Evolutionary conservation across 2,113 vertebrate species (phyloP), one percentile per base, ranked within the genome.

Genomic region (Paradisaea rubra): DNA sequence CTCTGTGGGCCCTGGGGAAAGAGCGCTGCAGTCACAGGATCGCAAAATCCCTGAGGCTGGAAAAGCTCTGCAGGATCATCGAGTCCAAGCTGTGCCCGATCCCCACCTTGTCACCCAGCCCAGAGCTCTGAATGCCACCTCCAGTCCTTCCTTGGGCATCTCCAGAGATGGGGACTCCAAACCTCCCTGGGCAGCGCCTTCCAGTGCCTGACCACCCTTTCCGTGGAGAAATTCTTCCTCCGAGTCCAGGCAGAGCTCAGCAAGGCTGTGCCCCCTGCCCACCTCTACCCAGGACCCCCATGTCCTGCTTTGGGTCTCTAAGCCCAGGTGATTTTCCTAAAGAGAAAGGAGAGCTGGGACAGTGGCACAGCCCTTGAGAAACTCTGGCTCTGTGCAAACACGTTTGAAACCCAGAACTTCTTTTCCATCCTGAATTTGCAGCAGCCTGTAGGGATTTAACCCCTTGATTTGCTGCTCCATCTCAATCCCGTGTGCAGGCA

Each of bases 51-150:
- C 4, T 9, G 44, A 27, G 30, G 73, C 1, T 72, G 80, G 52
- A 27, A 85, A 27, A 59, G 14, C 45, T 10, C 59, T 18, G 14
- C 6, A 0, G 44, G 52, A 4, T 31, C 27, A 21, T 1, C 0
- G 1, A 57, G 42, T 3, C 64, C 87, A 5, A 3, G 0, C 31
- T 16, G 42, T 56, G 49, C 11, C 16, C 2, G 0, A 1, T 19
- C 3, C 59, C 22, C 37, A 7, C 35, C 57, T 3, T 13, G 21
- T 30, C 65, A 9, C 23, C 68, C 56, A 45, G 28, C 27, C 18
- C 74, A 35, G 73, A 61, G 41, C 41, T 0, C 47, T 2, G 13
- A 56, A 50, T 49, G 49, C 21, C 76, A 50, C 6, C 0, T 13
- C 74, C 66, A 27, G 25, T 0, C 21, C 0, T 81, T 65, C 59